Percentiles rank a stretch among this genome's conserved stretches.
These are phyloP conservation scores for Oncorhynchus nerka DNA, from an alignment of 2,113 vertebrate genomes.

Conservation along the genomic window DNA sequence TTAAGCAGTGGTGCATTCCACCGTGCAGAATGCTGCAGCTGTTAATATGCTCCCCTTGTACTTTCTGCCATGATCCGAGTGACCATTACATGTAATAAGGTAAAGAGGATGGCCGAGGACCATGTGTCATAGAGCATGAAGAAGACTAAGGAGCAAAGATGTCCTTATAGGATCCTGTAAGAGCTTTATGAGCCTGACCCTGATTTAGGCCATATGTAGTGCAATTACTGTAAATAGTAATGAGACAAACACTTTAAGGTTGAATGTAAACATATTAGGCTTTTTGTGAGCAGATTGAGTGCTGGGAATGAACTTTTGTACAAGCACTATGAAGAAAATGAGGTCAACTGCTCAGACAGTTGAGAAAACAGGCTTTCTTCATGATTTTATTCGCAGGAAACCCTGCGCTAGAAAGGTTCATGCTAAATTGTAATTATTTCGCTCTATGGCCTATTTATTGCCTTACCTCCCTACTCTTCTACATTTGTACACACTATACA, in stretches of 20 bases:
- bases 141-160: not conserved
- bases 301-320: not conserved
- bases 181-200: not conserved
- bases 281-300: not conserved
- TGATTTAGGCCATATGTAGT: not conserved
- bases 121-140: not conserved
- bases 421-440: too few species aligned
- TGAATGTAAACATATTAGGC: conserved; percentile 13
- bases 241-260: not conserved
- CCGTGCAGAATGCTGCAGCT: not conserved
- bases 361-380: too few species aligned
- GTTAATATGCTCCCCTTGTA: not conserved
- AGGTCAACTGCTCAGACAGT: too few species aligned
- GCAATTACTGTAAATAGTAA: conserved; percentile 15
- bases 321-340: too few species aligned
- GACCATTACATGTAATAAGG: not conserved
- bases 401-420: too few species aligned
- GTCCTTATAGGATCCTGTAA: not conserved
- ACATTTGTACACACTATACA: too few species aligned
- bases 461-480: too few species aligned
- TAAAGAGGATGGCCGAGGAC: not conserved
- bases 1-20: conserved; percentile 27
- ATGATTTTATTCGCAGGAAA: too few species aligned
- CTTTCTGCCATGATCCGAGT: not conserved
- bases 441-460: too few species aligned